Evolutionary conservation across 2,888 invertebrate genomes (phyloP), one percentile per base, ranked within the genome.

Genomic region (Drosophila vallismaia): DNA sequence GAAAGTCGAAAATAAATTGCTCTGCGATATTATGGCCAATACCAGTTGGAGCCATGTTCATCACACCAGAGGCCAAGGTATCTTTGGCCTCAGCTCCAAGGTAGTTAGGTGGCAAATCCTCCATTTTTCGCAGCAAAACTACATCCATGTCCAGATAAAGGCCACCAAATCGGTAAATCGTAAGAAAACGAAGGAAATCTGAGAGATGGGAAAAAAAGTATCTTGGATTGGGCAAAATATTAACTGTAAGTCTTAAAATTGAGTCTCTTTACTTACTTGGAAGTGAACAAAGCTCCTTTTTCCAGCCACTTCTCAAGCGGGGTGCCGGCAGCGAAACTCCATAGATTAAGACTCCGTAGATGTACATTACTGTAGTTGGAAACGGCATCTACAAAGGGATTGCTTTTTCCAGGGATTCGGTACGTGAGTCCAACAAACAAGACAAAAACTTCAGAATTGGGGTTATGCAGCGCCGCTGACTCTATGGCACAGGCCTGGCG

Each of bases 121-220:
- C 88, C 42, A 90, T 71, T 10, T 79, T 88, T 74, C 93, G 94
- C 24, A 93, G 93, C 1, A 96, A 94, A 8, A 96, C 92, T 2
- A 95, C 93, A 89, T 96, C 96, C 73, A 95, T 91, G 81, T 96
- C 96, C 57, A 96, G 89, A 87, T 96, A 96, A 51, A 95, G 94
- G 0, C 96, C 96, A 8, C 96, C 95, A 89, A 93, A 96, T 87
- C 95, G 95, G 93, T 94, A 95, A 3, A 96, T 90, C 0, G 89
- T 91, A 28, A 90, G 62, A 68, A 86, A 90, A 4, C 91, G 89
- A 36, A 90, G 73, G 60, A 90, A 88, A 68, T 91, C 90, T 0
- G 89, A 84, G 40, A 87, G 12, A 19, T 42, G 2, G 3, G 54
- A 44, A 4, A 19, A 19, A 12, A 0, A 6, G 12, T 1, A 0